Evolutionary conservation across 2,797 vertebrate species (phyloP), one percentile per base, ranked within the genome.

Genomic region (Diplodus sargus): DNA sequence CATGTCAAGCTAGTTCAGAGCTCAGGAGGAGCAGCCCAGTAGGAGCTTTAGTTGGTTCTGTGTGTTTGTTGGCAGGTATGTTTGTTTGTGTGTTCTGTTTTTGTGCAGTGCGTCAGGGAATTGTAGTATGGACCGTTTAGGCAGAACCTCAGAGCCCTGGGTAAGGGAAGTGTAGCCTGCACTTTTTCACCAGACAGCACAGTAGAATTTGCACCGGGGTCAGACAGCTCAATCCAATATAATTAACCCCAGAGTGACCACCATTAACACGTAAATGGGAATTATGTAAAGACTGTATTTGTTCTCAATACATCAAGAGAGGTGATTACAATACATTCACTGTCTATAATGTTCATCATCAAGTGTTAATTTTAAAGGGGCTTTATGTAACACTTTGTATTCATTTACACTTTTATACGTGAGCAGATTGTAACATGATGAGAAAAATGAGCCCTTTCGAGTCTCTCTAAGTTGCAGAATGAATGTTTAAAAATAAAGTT

Each of bases 31-130:
- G 58, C 14, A 59, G 9, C 64, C 12, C 39, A 47, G 10, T 17
- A 20, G 12, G 53, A 68, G 43, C 48, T 58, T 11, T 4, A 39
- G n/a, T 61, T 60, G 20, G 59, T 56, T 69, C 2, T 68, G 67
- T 70, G 30, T 63, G 5, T 71, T 48, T 23, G 43, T 63, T 8
- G 14, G 22, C 49, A 47, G 7, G 53, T 45, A 39, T 53, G 22
- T 20, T 57, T 78, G 52, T 69, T 65, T 83, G 74, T 67, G 6
- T 65, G 5, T 48, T 48, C 7, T 66, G 22, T 56, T 52, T 70
- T 57, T 65, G 56, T 76, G 23, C 25, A 57, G 48, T 15, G 0
- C 66, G 22, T 49, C 2, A 14, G 30, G 17, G 45, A 75, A 68
- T 63, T 70, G 22, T 49, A 63, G 54, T 58, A 67, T 70, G 56